Percentiles rank a stretch among this genome's conserved stretches.
Evolutionary conservation across 2,888 invertebrate species (phyloP).

Genomic region (Zootermopsis nevadensis): DNA sequence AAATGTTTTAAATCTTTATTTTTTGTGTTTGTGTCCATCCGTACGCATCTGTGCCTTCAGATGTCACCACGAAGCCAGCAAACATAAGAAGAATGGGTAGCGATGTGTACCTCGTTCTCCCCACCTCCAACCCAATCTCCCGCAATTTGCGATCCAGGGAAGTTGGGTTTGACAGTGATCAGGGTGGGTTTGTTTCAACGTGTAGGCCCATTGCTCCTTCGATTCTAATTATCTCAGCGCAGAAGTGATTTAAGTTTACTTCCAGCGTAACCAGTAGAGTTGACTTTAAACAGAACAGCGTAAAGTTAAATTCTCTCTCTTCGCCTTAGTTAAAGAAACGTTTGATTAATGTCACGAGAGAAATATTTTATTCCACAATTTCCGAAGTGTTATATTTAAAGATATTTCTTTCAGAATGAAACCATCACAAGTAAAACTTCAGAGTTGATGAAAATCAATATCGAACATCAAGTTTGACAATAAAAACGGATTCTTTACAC

Average conservation of each 20-base stretch:
- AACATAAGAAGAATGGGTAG: constrained; percentile 34
- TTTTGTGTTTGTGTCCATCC: constrained; percentile 23
- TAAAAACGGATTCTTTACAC: too few species aligned
- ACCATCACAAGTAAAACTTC: too few species aligned
- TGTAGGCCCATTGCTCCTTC: constrained; percentile 17
- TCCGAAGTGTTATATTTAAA: too few species aligned
- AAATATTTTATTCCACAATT: too few species aligned
- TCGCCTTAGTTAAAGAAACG: too few species aligned
- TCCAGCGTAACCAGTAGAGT: background rate
- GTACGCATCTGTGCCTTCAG: constrained; percentile 28
- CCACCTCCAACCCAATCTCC: background rate
- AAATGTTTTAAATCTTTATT: constrained; percentile 34
- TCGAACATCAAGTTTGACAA: too few species aligned
- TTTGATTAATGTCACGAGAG: too few species aligned
- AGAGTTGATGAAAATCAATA: too few species aligned
- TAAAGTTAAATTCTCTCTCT: too few species aligned
- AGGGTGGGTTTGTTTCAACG: constrained; percentile 34
- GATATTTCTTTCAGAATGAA: too few species aligned
- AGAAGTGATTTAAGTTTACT: constrained; percentile 7
- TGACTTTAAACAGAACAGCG: background rate
- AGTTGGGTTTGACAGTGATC: constrained; percentile 35
- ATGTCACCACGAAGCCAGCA: constrained; percentile 30
- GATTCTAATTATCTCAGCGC: background rate
- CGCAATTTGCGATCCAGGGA: constrained; percentile 40
- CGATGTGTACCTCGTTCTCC: background rate